A percentile compares a stretch with the other conserved stretches of the same genome.
Conservation (phyloP, 1,140 invertebrate genomes). For the Drosophila asahinai region DNA sequence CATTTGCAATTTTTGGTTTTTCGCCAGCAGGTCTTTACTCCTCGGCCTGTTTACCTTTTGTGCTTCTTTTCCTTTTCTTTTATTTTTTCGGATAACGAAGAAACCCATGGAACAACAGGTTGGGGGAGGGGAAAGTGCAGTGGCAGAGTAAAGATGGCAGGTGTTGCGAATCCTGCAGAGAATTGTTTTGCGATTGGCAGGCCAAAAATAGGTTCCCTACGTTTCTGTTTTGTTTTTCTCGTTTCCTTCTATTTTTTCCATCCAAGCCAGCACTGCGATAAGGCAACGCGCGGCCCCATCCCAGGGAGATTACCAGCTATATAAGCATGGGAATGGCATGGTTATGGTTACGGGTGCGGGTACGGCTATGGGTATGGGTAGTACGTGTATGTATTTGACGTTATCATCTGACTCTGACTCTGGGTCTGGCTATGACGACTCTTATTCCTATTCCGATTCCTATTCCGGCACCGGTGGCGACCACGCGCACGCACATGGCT, state of each 20-base stretch:
- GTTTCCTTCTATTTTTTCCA: background rate
- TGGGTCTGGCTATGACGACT: conserved; percentile 26
- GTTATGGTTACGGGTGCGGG: conserved; percentile 12
- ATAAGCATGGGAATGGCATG: background rate
- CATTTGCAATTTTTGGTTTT: conserved; percentile 27
- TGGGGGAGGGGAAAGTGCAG: conserved; percentile 42
- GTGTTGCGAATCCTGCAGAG: conserved; percentile 47
- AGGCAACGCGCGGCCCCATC: conserved; percentile 25
- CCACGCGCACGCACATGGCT: conserved; percentile 48
- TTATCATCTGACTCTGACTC: conserved; percentile 49
- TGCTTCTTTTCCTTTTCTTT: conserved; percentile 11
- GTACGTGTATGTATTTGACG: conserved; percentile 38
- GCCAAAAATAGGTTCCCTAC: conserved; percentile 37
- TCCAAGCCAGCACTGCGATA: conserved; percentile 19
- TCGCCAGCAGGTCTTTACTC: conserved; percentile 28
- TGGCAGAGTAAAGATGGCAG: conserved; percentile 20
- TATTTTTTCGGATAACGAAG: conserved; percentile 5
- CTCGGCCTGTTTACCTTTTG: conserved; percentile 25
- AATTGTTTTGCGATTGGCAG: conserved; percentile 36
- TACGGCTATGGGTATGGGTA: background rate
- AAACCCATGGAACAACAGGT: conserved; percentile 57
- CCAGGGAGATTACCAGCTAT: conserved; percentile 32
- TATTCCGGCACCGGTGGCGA: background rate
- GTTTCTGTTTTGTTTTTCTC: conserved; percentile 20
- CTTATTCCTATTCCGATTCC: conserved; percentile 10